Evolutionary conservation across 1,140 invertebrate genomes (phyloP), one percentile per base, ranked within the genome.

Genomic region (Amphibalanus amphitrite): DNA sequence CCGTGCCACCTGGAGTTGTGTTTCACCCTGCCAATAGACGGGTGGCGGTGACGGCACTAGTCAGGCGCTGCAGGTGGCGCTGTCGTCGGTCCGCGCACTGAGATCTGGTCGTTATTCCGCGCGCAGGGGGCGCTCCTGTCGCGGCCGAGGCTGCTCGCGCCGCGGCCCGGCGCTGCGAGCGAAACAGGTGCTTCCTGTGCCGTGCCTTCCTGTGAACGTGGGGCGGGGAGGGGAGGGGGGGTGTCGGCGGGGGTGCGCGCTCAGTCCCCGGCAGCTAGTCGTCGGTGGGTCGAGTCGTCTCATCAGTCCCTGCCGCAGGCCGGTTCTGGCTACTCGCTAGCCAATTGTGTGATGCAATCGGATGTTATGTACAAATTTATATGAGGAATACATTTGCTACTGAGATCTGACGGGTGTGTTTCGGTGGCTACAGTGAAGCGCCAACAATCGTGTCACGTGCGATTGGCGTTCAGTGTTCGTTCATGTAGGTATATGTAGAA

Each of bases 311-410:
- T 20, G 47, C 33, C 33, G 20, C 47, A 28, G 47, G 47, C 47
- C 47, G 47, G 47, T 13, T 23, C 1, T 13, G 47, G 47, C 47
- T 20, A 59, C 13, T 13, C 47, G 47, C 47, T 13, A 23, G 47
- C 47, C 47, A 59, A 20, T 20, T 59, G 47, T 23, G 47, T 59
- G 47, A 59, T 59, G 47, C 47, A 59, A 59, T 59, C 47, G 47
- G 47, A 59, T 59, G 20, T 59, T 59, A 59, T 59, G 47, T 59
- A 59, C 47, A 59, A 59, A 59, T 59, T 59, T 59, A 59, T 59
- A 59, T 59, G 20, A 13, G 47, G n/a, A 59, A 59, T 59, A 59
- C 47, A 59, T 59, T 59, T 59, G 47, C 10, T 59, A 59, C 47
- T 59, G 47, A 59, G 47, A 59, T 20, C 47, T 38, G 33, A 38